Conservation (phyloP, 2,113 vertebrate species). For the Cyprinodon tularosa region DNA sequence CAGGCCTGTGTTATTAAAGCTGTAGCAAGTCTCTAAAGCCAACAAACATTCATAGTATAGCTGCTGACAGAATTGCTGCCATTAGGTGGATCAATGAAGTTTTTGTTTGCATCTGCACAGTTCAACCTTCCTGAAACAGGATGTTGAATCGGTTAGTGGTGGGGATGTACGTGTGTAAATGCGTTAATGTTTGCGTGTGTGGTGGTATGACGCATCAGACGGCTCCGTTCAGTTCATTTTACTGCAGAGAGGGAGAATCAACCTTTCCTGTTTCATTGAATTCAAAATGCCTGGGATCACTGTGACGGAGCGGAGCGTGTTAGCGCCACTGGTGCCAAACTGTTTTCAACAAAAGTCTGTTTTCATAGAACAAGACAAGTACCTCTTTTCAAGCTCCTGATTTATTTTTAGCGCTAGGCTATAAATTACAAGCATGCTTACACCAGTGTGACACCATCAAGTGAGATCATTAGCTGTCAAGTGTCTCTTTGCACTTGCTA, state of each 20-base stretch:
- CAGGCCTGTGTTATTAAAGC: neutral
- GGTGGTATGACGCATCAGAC: constrained; percentile 25
- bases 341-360: neutral
- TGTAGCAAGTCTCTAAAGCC: neutral
- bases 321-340: neutral
- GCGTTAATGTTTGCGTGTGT: neutral
- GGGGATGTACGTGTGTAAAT: neutral
- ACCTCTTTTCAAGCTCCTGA: neutral
- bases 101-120: constrained; percentile 6
- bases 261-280: constrained; percentile 50
- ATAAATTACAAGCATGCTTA: neutral
- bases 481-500: neutral
- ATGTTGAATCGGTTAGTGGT: constrained; percentile 10
- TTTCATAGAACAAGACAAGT: neutral
- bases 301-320: neutral
- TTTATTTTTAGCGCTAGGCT: constrained; percentile 10
- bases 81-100: neutral
- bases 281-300: constrained; percentile 23
- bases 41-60: neutral
- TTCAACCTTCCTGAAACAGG: constrained; percentile 10
- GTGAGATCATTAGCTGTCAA: neutral
- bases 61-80: neutral
- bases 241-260: constrained; percentile 11
- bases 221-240: constrained; percentile 16
- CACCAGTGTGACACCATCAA: neutral